Evolutionary conservation across 1,140 invertebrate genomes (phyloP).

Genomic region (Uloborus diversus): DNA sequence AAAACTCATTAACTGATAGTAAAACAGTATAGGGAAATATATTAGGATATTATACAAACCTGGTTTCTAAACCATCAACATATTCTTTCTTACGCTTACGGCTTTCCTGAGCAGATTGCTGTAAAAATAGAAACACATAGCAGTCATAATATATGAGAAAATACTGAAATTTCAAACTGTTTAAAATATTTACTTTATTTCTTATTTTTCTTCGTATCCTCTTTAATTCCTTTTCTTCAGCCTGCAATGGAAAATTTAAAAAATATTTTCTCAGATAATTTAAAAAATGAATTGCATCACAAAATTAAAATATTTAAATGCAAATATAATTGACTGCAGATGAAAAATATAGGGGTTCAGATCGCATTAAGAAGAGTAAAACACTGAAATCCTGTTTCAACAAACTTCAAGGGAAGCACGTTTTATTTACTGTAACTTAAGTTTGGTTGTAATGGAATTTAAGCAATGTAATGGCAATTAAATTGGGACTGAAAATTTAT

Average conservation of each 20-base stretch:
- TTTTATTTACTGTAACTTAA: too few species aligned
- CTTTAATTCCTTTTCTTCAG: slow-evolving; percentile 88
- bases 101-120: slow-evolving; percentile 80
- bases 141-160: neutral
- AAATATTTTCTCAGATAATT: too few species aligned
- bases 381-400: too few species aligned
- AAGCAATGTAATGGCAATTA: too few species aligned
- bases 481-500: too few species aligned
- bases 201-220: slow-evolving; percentile 89
- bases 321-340: too few species aligned
- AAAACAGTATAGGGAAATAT: neutral
- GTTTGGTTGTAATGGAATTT: too few species aligned
- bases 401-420: too few species aligned
- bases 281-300: too few species aligned
- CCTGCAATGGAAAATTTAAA: slow-evolving; percentile 5
- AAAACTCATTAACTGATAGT: neutral
- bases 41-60: slow-evolving; percentile 3
- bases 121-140: slow-evolving; percentile 44
- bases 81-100: slow-evolving; percentile 93
- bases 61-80: slow-evolving; percentile 88
- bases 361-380: too few species aligned
- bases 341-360: too few species aligned
- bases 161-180: neutral
- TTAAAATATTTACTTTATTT: slow-evolving; percentile 83
- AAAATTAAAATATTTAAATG: too few species aligned